These are phyloP conservation scores for Thaumetopoea pityocampa DNA, from an alignment of 1,140 invertebrate species.

Conservation along the genomic window DNA sequence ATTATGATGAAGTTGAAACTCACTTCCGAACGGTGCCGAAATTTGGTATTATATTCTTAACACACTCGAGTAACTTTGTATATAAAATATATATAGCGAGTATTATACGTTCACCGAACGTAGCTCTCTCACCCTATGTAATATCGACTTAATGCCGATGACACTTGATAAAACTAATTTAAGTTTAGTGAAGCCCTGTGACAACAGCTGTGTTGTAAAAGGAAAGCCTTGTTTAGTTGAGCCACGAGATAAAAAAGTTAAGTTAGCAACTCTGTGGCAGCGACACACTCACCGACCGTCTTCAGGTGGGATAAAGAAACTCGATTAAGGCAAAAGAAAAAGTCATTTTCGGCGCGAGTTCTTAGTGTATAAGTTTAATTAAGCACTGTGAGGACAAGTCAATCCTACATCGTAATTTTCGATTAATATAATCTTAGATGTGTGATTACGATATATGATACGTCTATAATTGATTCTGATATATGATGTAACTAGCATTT, in stretches of 20 bases:
- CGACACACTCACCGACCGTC: constrained; percentile 52
- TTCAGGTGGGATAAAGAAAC: constrained; percentile 55
- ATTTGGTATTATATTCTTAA: too few relatives aligned
- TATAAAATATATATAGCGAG: too few relatives aligned
- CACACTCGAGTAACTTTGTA: too few relatives aligned
- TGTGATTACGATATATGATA: too few relatives aligned
- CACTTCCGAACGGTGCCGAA: too few relatives aligned
- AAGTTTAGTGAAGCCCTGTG: constrained; percentile 38
- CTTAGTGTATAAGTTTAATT: constrained; percentile 39
- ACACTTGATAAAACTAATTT: constrained; percentile 38
- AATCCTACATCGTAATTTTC: too few relatives aligned
- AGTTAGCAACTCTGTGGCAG: constrained; percentile 39
- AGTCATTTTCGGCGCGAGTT: constrained; percentile 41
- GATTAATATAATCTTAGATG: too few relatives aligned
- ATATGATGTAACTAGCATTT: too few relatives aligned
- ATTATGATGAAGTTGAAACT: too few relatives aligned
- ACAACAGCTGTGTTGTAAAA: constrained; percentile 33
- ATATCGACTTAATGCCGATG: constrained; percentile 18
- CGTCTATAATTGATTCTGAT: too few relatives aligned
- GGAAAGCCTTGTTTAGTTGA: constrained; percentile 51
- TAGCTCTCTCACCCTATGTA: not conserved
- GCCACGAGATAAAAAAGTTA: constrained; percentile 48
- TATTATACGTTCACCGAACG: not conserved
- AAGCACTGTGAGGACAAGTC: constrained; percentile 28
- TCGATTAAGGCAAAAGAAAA: constrained; percentile 54